Base-by-base conservation (phyloP, 1,140 invertebrate species). In the Oreohelix idahoensis region DNA sequence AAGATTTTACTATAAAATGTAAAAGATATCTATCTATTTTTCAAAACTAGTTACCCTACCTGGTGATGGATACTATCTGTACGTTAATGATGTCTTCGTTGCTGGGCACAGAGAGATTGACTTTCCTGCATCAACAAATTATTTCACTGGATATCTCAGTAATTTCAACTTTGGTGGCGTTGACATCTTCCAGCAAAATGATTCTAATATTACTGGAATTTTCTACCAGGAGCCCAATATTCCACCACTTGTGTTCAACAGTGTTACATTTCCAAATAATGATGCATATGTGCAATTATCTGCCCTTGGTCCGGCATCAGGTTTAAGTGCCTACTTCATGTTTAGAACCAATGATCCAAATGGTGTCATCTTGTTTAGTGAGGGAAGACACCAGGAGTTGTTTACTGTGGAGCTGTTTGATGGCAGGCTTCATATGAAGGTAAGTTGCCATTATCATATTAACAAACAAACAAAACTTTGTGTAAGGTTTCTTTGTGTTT, bases 341-440 rank as follows among this genome's bases (percentile, higher is more conserved):
- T 91, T 92, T 77, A 92, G 90, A 84, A 92, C 91, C 11, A 84
- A 96, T 84, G 93, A 95, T 20, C 93, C 95, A 0, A 95, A 97
- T 82, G 98, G 97, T 0, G 90, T 99, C 0, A 90, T 99, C 0
- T 92, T 99, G 0, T 99, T 98, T 93, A 98, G 98, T 90, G 97
- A 97, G 0, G 98, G 98, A 90, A 96, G 96, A 87, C 94, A 95
- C 26, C 96, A 97, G 88, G 97, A 99, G 91, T 99, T 98, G 89
- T 94, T 99, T 35, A 96, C 97, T 0, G 89, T 99, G 36, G 98
- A 99, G 91, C 93, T 98, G 0, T 93, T 95, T 29, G 94, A 96
- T 77, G 95, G 95, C 49, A 74, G 63, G 35, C 38, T 85, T n/a
- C 58, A 83, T 63, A 73, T 82, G n/a, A 82, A 82, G 71, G 80